Conservation (phyloP, 2,888 invertebrate species). For the Acanthosepion esculentum region DNA sequence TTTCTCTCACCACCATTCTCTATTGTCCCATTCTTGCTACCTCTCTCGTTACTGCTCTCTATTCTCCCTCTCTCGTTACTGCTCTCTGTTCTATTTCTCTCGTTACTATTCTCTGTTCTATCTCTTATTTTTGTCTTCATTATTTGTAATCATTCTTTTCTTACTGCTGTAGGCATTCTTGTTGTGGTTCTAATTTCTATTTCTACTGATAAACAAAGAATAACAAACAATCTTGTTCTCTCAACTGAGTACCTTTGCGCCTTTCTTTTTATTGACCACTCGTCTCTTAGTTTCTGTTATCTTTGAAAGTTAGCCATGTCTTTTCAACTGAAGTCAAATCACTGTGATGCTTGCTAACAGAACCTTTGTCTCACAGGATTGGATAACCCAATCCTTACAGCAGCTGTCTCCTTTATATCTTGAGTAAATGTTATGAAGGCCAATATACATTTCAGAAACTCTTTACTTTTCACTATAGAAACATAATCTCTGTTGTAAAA, state of each 20-base stretch:
- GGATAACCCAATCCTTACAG: background rate
- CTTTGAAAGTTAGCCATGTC: background rate
- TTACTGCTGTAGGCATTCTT: background rate
- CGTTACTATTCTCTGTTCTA: background rate
- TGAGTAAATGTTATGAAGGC: background rate
- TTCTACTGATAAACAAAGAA: background rate
- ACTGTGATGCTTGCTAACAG: background rate
- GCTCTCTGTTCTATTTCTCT: no score
- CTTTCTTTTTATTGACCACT: background rate
- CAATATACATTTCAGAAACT: background rate
- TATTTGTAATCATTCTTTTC: background rate
- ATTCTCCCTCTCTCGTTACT: no score
- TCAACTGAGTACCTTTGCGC: background rate
- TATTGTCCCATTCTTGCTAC: no score
- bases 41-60: no score
- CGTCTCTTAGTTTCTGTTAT: background rate
- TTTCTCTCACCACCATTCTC: no score
- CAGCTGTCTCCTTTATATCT: conserved; percentile 10
- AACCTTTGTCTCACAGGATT: background rate
- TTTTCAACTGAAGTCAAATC: background rate
- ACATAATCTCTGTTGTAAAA: conserved; percentile 33
- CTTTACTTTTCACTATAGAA: background rate
- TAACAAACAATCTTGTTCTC: background rate
- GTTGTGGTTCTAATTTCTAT: background rate
- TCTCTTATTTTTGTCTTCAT: background rate